Evolutionary conservation across 2,797 vertebrate genomes (phyloP), one percentile per base, ranked within the genome.

Genomic region (Alcedo atthis): DNA sequence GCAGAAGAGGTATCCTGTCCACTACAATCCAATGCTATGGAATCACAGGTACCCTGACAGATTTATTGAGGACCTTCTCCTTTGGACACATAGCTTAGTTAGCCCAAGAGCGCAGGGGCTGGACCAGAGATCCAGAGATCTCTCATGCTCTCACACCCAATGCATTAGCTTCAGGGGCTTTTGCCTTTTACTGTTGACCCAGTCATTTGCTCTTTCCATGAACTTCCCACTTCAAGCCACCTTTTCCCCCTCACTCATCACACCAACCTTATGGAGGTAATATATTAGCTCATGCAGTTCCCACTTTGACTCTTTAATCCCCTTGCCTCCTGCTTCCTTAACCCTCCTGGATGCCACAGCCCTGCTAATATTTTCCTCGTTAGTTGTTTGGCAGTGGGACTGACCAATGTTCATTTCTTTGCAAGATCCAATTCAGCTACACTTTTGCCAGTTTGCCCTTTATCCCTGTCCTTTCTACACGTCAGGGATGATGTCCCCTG

Each of bases 11-110:
- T 71, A 90, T 87, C 90, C 89, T 17, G n/a, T 51, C 86, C 69
- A 69, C 51, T 75, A 78, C 63, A 85, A 78, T 17, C 19, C 93
- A 92, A 88, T 71, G 66, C 69, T 71, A 24, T 48, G 58, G 75
- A 94, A 80, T 33, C 74, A 93, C 4, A 0, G 16, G 69, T 70
- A 93, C 87, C 64, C 30, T 33, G 68, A 89, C 9, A 85, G 89
- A 95, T 94, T 95, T 95, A 94, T 61, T 85, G 62, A 63, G 55
- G 58, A 73, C 54, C 22, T 71, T 91, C 64, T 81, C 69, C 87
- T 90, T 58, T 16, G 62, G 54, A 83, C 69, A 83, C 54, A 30
- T 30, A 81, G 58, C 18, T 92, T 87, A 87, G 83, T 40, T 87
- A 84, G 62, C 63, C 90, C 81, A 85, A 57, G 55, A 43, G 68